A percentile compares a stretch with the other conserved stretches of the same genome.
Evolutionary conservation across 2,888 invertebrate species (phyloP).

Genomic region (Oxycera nigricornis): DNA sequence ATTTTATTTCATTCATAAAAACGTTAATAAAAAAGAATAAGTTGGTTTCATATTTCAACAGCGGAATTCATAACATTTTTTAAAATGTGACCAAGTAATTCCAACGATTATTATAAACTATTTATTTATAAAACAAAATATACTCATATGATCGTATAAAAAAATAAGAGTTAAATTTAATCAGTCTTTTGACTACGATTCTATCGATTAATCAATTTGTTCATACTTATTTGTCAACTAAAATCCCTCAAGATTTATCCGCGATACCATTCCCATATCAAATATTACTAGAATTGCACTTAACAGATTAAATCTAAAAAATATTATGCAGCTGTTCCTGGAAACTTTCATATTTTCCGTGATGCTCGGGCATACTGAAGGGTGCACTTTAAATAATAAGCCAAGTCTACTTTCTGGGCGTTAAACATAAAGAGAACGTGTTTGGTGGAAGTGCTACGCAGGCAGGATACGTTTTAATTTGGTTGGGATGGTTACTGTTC

Average conservation of each 20-base stretch:
- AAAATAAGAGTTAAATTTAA: constrained; percentile 2
- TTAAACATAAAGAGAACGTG: constrained; percentile 68
- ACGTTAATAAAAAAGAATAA: not conserved
- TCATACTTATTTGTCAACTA: not conserved
- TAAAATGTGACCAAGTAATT: not conserved
- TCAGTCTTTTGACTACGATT: constrained; percentile 30
- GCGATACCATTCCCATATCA: no score
- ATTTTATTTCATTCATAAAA: not conserved
- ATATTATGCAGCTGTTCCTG: not conserved
- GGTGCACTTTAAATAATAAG: not conserved
- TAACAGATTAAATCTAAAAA: not conserved
- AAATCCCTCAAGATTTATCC: no score
- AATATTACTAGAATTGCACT: constrained; percentile 22
- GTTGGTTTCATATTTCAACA: constrained; percentile 15
- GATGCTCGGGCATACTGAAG: not conserved
- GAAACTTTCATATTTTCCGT: not conserved
- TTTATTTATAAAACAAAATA: constrained; percentile 13
- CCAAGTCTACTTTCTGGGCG: constrained; percentile 59
- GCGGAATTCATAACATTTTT: constrained; percentile 11
- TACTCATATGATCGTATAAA: not conserved
- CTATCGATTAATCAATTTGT: not conserved
- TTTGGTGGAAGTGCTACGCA: constrained; percentile 77
- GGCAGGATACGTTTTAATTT: constrained; percentile 68
- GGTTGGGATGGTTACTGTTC: constrained; percentile 63
- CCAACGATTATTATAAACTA: constrained; percentile 22